A percentile compares a stretch with the other conserved stretches of the same genome.
Evolutionary conservation across 2,888 invertebrate species (phyloP).

Genomic region (Apotomis betuletana): DNA sequence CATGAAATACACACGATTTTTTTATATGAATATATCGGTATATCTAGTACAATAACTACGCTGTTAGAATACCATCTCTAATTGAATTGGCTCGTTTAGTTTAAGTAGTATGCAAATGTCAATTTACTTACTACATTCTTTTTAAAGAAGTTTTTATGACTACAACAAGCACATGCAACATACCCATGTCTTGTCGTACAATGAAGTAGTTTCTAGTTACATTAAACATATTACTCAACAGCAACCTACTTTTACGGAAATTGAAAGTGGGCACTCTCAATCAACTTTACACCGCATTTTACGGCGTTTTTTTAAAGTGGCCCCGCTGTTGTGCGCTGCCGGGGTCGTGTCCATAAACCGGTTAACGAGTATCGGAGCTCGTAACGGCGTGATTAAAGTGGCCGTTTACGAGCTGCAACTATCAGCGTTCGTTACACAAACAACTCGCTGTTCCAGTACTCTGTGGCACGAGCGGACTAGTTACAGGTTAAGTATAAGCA

Average conservation of each 20-base stretch:
- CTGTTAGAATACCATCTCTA: too few relatives aligned
- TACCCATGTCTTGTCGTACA: background rate
- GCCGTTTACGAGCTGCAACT: conserved; percentile 39
- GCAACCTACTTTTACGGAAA: background rate
- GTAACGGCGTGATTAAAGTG: conserved; percentile 42
- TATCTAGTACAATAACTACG: too few relatives aligned
- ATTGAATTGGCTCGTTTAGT: too few relatives aligned
- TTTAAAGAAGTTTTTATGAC: too few relatives aligned
- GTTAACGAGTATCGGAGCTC: conserved; percentile 42
- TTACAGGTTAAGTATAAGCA: conserved; percentile 8
- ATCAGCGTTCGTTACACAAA: conserved; percentile 34
- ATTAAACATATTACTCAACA: background rate
- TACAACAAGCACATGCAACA: too few relatives aligned
- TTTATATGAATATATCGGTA: too few relatives aligned
- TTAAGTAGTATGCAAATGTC: too few relatives aligned
- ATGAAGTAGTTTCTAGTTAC: background rate
- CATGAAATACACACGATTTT: too few relatives aligned
- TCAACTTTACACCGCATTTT: background rate
- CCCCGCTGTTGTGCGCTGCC: conserved; percentile 18
- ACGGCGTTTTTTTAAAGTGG: background rate
- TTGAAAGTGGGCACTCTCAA: background rate
- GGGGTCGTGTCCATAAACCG: conserved; percentile 38
- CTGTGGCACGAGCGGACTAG: conserved; percentile 8
- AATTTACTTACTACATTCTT: too few relatives aligned
- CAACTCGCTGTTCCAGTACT: conserved; percentile 30